A percentile compares a stretch with the other conserved stretches of the same genome.
Evolutionary conservation across 2,113 vertebrate genomes (phyloP).

Genomic region (Gymnobelideus leadbeateri): DNA sequence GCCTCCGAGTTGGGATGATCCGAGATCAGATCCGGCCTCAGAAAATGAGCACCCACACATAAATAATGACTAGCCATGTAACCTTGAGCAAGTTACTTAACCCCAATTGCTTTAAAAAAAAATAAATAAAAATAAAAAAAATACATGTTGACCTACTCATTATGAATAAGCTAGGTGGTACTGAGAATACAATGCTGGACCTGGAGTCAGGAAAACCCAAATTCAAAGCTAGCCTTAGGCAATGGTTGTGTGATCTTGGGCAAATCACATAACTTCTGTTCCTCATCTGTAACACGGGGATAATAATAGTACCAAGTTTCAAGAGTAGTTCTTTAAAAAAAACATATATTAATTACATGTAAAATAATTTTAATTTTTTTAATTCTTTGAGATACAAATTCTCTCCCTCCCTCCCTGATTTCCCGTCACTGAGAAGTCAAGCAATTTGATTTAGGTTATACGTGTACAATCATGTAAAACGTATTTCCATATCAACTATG

Average conservation of each 20-base stretch:
- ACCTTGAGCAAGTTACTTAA: too few species aligned
- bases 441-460: not conserved
- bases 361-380: not conserved
- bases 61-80: too few species aligned
- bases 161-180: too few species aligned
- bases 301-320: not conserved
- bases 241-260: not conserved
- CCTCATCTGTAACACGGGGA: not conserved
- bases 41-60: too few species aligned
- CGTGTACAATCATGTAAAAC: not conserved
- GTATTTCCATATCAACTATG: not conserved
- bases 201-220: too few species aligned
- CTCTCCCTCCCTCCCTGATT: not conserved
- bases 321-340: not conserved
- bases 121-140: too few species aligned
- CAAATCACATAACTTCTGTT: not conserved
- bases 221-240: too few species aligned
- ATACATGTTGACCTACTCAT: too few species aligned
- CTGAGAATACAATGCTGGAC: too few species aligned
- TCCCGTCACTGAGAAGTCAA: not conserved
- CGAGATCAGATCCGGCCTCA: too few species aligned
- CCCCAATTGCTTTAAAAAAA: too few species aligned
- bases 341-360: not conserved
- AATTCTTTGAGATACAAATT: not conserved
- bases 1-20: too few species aligned